Conservation (phyloP, 1,140 invertebrate genomes). For the Pectinophora gossypiella region DNA sequence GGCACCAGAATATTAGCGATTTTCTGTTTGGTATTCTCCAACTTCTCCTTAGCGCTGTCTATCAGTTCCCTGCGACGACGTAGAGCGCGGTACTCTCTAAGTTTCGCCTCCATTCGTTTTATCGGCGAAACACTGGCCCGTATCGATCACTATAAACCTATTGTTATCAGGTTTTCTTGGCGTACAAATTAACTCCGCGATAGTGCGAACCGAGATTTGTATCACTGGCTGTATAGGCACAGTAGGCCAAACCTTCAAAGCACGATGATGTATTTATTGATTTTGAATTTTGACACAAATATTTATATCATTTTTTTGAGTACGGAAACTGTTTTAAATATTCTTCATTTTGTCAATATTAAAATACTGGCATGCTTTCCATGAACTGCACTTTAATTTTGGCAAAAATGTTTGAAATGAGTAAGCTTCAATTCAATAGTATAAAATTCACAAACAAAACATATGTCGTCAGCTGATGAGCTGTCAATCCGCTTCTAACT, state of each 20-base stretch:
- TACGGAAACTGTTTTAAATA: no score
- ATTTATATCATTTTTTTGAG: no score
- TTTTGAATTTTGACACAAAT: no score
- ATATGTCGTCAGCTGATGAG: background rate
- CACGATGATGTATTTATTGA: no score
- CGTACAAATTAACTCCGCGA: background rate
- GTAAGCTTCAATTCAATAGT: no score
- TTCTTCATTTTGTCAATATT: no score
- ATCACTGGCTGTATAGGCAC: no score
- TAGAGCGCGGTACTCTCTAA: constrained; percentile 60
- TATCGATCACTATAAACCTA: background rate
- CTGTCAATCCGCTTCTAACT: background rate
- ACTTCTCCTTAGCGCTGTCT: constrained; percentile 48
- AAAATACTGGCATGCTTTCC: no score
- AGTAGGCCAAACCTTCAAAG: no score
- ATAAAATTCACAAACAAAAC: background rate
- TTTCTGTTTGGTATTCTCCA: constrained; percentile 42
- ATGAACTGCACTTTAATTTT: no score
- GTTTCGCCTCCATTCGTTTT: constrained; percentile 61
- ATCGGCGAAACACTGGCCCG: background rate
- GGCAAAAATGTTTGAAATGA: no score
- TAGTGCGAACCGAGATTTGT: no score
- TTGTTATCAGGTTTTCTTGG: background rate
- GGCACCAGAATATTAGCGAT: constrained; percentile 37
- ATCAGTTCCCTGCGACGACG: constrained; percentile 53